Evolutionary conservation across 2,797 vertebrate genomes (phyloP), one percentile per base, ranked within the genome.

Genomic region (Sarcoramphus papa): DNA sequence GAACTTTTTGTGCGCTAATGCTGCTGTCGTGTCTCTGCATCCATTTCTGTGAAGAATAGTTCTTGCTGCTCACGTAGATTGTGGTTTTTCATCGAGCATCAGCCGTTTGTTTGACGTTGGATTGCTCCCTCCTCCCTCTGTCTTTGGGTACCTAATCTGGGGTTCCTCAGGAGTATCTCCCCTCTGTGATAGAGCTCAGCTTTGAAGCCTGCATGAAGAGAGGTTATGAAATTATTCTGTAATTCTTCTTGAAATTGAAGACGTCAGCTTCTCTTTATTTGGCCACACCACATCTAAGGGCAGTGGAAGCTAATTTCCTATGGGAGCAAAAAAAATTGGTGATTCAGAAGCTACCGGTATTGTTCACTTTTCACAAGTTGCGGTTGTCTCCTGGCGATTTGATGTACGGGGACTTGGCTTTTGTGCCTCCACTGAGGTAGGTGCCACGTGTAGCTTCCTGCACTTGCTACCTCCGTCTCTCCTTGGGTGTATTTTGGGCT

Each of bases 251-350:
- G 35, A 73, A 88, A 43, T 12, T 15, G 24, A 81, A 65, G 31
- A 27, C 0, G 0, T 59, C 19, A 43, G 5, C 25, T 73, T 56
- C 35, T 86, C 33, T 30, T 51, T 51, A 0, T 74, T 85, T 68
- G 69, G 15, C 62, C 23, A 13, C 31, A 18, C 19, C 7, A n/a
- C 27, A 8, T 27, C 3, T 14, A n/a, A 76, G 35, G 16, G 35
- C 47, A 7, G 15, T 14, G 27, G 48, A 81, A 83, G 35, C 50
- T 50, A 40, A 0, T 22, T 88, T 59, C 20, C 30, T 16, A 3
- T 7, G 27, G 73, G 45, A 84, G 23, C 9, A 56, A 64, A 85
- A 54, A 13, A 12, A 31, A 7, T 1, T 7, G 14, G 13, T 57
- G 54, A 14, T 64, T 88, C 77, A 78, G 57, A 88, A 94, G 18